These are phyloP conservation scores for Hirtodrosophila cameraria DNA, from an alignment of 2,888 invertebrate species.

Conservation along the genomic window DNA sequence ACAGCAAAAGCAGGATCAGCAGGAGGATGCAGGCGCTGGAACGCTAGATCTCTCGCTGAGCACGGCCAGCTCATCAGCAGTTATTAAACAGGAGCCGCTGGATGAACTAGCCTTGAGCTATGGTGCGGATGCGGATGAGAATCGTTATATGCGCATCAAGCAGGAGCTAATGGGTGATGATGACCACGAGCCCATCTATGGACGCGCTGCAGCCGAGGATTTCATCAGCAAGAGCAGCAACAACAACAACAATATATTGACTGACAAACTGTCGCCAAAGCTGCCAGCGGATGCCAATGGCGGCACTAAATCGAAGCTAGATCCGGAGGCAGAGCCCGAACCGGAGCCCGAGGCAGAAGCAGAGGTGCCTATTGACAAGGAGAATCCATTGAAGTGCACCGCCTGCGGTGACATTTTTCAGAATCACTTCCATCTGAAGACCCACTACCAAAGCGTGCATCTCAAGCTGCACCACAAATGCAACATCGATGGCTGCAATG, in stretches of 20 bases:
- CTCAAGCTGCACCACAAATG: slow-evolving; percentile 98
- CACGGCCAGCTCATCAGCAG: slow-evolving; percentile 39
- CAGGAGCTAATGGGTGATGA: slow-evolving; percentile 71
- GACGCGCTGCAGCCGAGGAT: slow-evolving; percentile 16
- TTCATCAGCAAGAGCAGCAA: slow-evolving; percentile 40
- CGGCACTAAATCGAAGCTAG: slow-evolving; percentile 43
- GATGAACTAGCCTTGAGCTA: slow-evolving; percentile 47
- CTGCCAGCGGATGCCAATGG: slow-evolving; percentile 8
- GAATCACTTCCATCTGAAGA: slow-evolving; percentile 96
- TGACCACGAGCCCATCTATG: slow-evolving; percentile 26
- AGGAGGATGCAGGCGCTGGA: slow-evolving; percentile 1
- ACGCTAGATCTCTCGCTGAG: slow-evolving; percentile 48
- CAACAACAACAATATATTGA: slow-evolving; percentile 33
- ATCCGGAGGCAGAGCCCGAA: slow-evolving; percentile 38
- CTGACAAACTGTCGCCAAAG: slow-evolving; percentile 18
- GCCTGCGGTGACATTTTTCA: slow-evolving; percentile 97
- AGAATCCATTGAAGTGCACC: slow-evolving; percentile 95
- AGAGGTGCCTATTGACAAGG: slow-evolving; percentile 95
- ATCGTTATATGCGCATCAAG: slow-evolving; percentile 76
- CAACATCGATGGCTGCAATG: slow-evolving; percentile 96
- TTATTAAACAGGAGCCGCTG: slow-evolving; percentile 66
- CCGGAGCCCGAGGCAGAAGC: slow-evolving; percentile 84
- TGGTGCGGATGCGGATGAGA: slow-evolving; percentile 62
- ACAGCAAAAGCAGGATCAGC: not conserved
- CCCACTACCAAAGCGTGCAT: slow-evolving; percentile 97